A percentile compares a stretch with the other conserved stretches of the same genome.
Conservation (phyloP, 2,888 invertebrate genomes). For the Chrysodeixis includens region DNA sequence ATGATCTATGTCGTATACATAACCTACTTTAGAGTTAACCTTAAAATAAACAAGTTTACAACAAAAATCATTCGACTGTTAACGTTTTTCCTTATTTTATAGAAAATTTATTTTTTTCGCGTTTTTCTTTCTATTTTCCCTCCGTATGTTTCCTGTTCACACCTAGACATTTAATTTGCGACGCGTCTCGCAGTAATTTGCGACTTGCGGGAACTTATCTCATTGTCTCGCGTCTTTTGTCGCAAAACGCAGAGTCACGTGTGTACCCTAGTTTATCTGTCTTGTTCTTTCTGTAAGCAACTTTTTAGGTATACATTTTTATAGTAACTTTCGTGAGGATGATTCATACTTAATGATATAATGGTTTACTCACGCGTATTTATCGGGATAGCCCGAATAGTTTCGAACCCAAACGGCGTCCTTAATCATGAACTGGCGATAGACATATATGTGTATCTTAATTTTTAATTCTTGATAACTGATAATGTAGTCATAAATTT, state of each 20-base stretch:
- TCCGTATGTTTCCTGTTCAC: slow-evolving; percentile 70
- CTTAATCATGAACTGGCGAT: too few species aligned
- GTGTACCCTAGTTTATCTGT: slow-evolving; percentile 39
- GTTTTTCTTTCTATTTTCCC: neutral
- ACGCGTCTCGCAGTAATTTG: slow-evolving; percentile 80
- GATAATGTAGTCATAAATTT: too few species aligned
- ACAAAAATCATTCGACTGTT: too few species aligned
- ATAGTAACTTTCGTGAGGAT: too few species aligned
- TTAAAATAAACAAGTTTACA: too few species aligned
- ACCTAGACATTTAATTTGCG: slow-evolving; percentile 83
- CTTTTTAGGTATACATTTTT: neutral
- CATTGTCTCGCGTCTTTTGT: slow-evolving; percentile 69
- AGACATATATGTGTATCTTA: too few species aligned
- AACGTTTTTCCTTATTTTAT: too few species aligned
- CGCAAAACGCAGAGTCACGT: slow-evolving; percentile 65
- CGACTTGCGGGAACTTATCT: slow-evolving; percentile 76
- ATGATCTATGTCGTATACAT: neutral
- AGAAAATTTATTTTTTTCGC: neutral
- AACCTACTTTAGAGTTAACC: neutral
- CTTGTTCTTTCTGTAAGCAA: slow-evolving; percentile 39
- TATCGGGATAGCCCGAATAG: too few species aligned
- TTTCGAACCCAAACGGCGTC: too few species aligned
- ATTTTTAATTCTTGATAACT: too few species aligned
- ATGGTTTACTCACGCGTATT: too few species aligned
- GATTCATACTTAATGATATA: too few species aligned